Evolutionary conservation across 2,113 vertebrate genomes (phyloP).

Genomic region (Bungarus multicinctus): DNA sequence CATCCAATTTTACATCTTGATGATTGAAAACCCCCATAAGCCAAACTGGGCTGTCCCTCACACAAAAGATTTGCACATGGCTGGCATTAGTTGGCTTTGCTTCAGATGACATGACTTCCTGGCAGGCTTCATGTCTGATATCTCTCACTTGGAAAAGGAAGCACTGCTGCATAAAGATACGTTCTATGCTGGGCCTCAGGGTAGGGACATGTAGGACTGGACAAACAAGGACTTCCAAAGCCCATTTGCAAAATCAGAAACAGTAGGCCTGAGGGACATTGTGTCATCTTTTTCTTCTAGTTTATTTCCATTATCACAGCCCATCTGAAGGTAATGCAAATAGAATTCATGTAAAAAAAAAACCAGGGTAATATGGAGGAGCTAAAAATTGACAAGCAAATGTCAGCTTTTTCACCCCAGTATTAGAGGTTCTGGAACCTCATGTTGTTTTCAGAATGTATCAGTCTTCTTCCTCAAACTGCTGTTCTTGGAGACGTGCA

Average conservation of each 20-base stretch:
- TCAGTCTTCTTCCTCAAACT: not conserved
- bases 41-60: not conserved
- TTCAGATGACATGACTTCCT: not conserved
- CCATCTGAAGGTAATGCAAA: not conserved
- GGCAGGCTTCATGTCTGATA: not conserved
- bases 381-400: not conserved
- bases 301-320: not conserved
- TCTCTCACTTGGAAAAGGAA: not conserved
- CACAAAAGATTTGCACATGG: not conserved
- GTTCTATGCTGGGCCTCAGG: not conserved
- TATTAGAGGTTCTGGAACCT: not conserved
- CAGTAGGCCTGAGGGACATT: not conserved
- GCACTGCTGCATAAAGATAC: not conserved
- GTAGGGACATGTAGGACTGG: not conserved
- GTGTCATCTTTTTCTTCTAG: not conserved
- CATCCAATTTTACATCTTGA: not conserved
- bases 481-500: not conserved
- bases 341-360: not conserved
- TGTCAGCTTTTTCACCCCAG: no score
- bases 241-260: not conserved
- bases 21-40: not conserved
- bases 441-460: not conserved
- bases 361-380: not conserved
- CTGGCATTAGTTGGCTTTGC: not conserved
- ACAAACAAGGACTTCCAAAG: not conserved